Conservation (phyloP, 2,113 vertebrate genomes). For the Toxotes jaculatrix region DNA sequence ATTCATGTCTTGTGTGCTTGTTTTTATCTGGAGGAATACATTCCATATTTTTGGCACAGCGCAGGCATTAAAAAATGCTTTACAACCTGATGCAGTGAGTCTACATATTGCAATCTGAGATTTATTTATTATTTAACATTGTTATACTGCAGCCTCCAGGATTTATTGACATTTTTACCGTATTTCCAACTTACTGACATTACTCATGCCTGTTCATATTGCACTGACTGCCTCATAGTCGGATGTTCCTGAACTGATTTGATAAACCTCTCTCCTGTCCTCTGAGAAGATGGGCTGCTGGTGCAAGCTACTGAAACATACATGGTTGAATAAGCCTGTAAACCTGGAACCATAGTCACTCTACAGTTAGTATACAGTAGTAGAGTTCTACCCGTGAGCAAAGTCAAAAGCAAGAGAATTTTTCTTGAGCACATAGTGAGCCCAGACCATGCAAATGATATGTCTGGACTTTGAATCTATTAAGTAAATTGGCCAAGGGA, state of each 20-base stretch:
- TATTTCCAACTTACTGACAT: background rate
- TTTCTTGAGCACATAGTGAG: constrained; percentile 31
- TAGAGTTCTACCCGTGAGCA: constrained; percentile 45
- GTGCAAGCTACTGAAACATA: constrained; percentile 8
- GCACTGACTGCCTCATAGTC: background rate
- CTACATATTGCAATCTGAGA: background rate
- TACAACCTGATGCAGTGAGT: background rate
- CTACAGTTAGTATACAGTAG: constrained; percentile 17
- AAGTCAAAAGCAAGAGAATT: constrained; percentile 27
- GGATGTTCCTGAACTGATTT: constrained; percentile 5
- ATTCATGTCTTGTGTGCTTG: background rate
- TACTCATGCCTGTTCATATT: background rate
- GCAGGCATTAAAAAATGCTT: background rate
- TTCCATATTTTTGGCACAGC: constrained; percentile 1
- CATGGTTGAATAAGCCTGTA: constrained; percentile 13
- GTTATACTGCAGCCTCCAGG: background rate
- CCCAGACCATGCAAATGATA: constrained; percentile 43
- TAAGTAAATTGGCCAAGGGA: constrained; percentile 35
- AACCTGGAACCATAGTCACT: background rate
- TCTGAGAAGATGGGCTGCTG: background rate
- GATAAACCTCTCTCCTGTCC: constrained; percentile 5
- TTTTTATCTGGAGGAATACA: background rate
- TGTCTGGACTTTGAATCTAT: constrained; percentile 42
- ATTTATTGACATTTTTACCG: background rate
- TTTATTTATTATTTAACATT: constrained; percentile 20